Conservation (phyloP, 2,113 vertebrate species). For the Neodon shergylaensis region DNA sequence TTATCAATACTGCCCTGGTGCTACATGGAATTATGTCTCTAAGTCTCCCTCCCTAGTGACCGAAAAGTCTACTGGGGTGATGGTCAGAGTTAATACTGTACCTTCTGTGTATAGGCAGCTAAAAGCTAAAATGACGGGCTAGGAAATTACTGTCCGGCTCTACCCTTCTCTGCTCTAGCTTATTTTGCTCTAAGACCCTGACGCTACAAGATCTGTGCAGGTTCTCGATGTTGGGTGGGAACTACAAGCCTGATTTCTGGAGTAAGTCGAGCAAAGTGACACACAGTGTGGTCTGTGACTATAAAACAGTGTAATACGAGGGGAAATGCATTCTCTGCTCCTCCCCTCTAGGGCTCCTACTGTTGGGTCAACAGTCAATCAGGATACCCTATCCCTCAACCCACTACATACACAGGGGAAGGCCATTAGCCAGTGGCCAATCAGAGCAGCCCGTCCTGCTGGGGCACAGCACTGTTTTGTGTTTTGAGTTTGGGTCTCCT, state of each 20-base stretch:
- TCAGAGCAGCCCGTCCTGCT: neutral
- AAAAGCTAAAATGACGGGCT: neutral
- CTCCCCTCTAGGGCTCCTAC: neutral
- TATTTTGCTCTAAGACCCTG: neutral
- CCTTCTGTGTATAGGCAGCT: neutral
- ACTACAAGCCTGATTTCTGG: neutral
- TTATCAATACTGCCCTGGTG: neutral
- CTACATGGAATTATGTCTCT: constrained; percentile 24
- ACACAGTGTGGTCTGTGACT: neutral
- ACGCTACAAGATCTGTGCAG: neutral
- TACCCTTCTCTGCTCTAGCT: neutral
- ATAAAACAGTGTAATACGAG: neutral
- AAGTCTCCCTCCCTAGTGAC: neutral
- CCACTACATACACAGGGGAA: rapidly evolving
- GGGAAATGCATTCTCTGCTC: neutral
- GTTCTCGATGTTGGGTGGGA: constrained; percentile 1
- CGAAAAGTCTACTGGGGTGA: neutral
- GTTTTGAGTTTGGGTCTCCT: neutral
- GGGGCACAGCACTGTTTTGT: neutral
- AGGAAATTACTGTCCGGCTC: neutral
- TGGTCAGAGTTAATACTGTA: neutral
- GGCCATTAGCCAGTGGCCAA: neutral
- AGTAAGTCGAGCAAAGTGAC: neutral
- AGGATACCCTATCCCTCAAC: neutral
- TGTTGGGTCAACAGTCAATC: neutral